These are phyloP conservation scores for Mus minutoides DNA, from an alignment of 2,797 vertebrate species.

Conservation along the genomic window DNA sequence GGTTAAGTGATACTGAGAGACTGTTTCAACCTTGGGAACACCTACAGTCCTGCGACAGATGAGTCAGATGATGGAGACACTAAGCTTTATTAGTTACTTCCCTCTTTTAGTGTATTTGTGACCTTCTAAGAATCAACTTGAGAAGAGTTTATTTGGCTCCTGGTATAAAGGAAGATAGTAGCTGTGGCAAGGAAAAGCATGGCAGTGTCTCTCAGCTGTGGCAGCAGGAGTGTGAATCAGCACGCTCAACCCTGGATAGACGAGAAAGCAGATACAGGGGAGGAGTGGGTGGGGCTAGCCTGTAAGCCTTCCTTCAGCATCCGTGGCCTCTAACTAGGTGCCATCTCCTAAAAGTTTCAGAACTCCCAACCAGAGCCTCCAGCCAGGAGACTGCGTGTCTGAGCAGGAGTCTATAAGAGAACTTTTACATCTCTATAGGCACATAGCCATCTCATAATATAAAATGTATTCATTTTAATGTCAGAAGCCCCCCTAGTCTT, in stretches of 20 bases:
- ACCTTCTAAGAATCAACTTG: neutral
- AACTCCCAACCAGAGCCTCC: too few species aligned
- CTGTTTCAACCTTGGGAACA: slow-evolving; percentile 26
- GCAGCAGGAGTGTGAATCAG: neutral
- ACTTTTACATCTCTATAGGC: neutral
- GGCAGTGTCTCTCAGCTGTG: neutral
- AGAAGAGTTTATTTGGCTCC: neutral
- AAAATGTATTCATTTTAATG: neutral
- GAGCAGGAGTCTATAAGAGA: neutral
- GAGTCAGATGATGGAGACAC: slow-evolving; percentile 39
- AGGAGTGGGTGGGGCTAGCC: too few species aligned
- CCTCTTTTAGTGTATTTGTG: neutral
- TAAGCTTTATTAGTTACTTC: neutral
- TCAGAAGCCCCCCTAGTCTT: neutral
- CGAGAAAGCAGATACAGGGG: neutral
- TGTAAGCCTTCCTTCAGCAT: neutral
- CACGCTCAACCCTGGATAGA: neutral
- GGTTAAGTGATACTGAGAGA: slow-evolving; percentile 1
- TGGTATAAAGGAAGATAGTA: neutral
- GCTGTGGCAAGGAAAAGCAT: neutral
- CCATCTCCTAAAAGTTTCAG: neutral
- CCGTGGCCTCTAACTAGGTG: neutral
- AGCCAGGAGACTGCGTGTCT: neutral
- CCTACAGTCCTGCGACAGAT: slow-evolving; percentile 2
- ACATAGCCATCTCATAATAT: neutral